A percentile compares a stretch with the other conserved stretches of the same genome.
These are phyloP conservation scores for Oostethus manadensis DNA, from an alignment of 2,113 vertebrate species.

Conservation along the genomic window DNA sequence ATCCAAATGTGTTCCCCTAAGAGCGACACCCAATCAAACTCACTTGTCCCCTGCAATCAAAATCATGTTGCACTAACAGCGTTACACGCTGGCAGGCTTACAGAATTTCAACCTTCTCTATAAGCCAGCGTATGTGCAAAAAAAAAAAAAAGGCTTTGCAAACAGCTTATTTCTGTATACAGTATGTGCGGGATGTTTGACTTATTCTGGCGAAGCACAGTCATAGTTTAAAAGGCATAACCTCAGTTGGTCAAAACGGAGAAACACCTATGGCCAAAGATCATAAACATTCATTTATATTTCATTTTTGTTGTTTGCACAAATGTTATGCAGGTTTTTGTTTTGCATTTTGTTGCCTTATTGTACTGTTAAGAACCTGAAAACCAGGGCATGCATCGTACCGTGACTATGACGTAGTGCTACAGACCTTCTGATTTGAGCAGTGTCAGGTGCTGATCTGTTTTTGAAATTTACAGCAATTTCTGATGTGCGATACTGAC, in stretches of 20 bases:
- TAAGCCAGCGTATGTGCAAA: slow-evolving; percentile 39
- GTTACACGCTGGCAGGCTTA: slow-evolving; percentile 57
- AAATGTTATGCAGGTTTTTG: too few relatives aligned
- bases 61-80: slow-evolving; percentile 56
- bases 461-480: too few relatives aligned
- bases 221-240: slow-evolving; percentile 17
- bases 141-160: slow-evolving; percentile 44
- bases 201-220: slow-evolving; percentile 12
- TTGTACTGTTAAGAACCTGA: too few relatives aligned
- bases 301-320: too few relatives aligned
- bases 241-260: slow-evolving; percentile 8
- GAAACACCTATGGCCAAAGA: too few relatives aligned
- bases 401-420: too few relatives aligned
- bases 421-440: too few relatives aligned
- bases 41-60: slow-evolving; percentile 37
- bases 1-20: slow-evolving; percentile 35
- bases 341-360: too few relatives aligned
- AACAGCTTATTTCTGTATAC: slow-evolving; percentile 27
- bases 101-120: slow-evolving; percentile 54
- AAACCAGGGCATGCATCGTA: too few relatives aligned
- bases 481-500: too few relatives aligned
- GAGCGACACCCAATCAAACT: slow-evolving; percentile 47
- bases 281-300: too few relatives aligned
- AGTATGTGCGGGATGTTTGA: slow-evolving; percentile 24
- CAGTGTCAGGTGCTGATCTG: too few relatives aligned